These are phyloP conservation scores for Himantopus leucocephalus DNA, from an alignment of 2,113 vertebrate genomes.

Conservation along the genomic window DNA sequence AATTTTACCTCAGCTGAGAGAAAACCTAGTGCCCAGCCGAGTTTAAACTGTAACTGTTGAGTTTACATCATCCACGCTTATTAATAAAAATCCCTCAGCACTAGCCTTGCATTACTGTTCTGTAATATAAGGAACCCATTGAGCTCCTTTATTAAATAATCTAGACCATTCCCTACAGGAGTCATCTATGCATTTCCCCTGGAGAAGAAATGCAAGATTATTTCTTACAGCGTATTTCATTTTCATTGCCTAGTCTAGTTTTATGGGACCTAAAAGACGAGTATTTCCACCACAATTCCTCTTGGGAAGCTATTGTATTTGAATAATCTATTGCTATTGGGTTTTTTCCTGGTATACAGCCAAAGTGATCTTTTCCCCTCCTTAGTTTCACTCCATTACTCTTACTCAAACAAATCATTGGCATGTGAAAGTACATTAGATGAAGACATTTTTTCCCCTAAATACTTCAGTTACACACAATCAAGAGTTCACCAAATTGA, in stretches of 20 bases:
- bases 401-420: not conserved
- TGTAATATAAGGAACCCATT: not conserved
- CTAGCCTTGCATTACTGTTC: not conserved
- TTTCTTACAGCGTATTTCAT: not conserved
- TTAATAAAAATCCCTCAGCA: constrained; percentile 2
- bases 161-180: not conserved
- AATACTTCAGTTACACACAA: not conserved
- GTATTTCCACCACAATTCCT: not conserved
- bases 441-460: not conserved
- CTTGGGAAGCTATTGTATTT: not conserved
- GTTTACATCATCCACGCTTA: not conserved
- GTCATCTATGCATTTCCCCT: not conserved
- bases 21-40: not conserved
- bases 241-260: constrained; percentile 35
- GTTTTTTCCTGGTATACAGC: not conserved
- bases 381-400: constrained; percentile 18
- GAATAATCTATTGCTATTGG: not conserved
- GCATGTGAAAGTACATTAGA: not conserved
- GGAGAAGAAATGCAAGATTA: constrained; percentile 19
- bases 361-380: not conserved
- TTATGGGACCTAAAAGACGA: constrained; percentile 1
- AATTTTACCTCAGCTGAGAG: not conserved
- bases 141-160: not conserved
- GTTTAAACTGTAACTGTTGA: not conserved
- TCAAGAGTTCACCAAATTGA: not conserved